Base-by-base conservation (phyloP, 2,113 vertebrate genomes). In the Actenoides lindsayi region DNA sequence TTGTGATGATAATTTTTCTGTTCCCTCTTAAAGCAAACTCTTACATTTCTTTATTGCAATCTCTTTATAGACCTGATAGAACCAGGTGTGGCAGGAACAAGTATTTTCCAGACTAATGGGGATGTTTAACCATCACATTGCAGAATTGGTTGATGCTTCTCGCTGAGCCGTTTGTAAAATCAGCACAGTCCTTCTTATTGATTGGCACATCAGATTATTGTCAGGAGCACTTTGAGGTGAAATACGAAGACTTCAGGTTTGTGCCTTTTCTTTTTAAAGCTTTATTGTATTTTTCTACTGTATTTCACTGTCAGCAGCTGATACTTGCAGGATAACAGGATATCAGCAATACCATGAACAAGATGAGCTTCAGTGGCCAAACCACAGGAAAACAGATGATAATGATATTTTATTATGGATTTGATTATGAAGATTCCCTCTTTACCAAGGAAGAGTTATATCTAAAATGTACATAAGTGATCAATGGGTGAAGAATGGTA, bases 261-360 rank as follows among this genome's bases (percentile, higher is more conserved):
- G 30, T 57, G 18, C 15, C 21, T 71, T 81, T 77, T 37, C 5
- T 70, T 82, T 68, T 67, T 28, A 48, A 77, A 86, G 69, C 41
- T 73, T 44, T 42, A 65, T n/a, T 53, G 18, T 24, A 9, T 42
- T 96, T 85, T 96, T 24, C 71, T 93, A 15, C 81, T 79, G 70
- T 93, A 48, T 94, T 96, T 96, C 62, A 75, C 91, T 98, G 98
- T 97, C 94, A 89, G 90, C 95, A 69, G 42, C 39, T 62, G 96
- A 98, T 93, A 93, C 96, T 82, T 98, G 82, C 57, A 98, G 96
- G 76, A 80, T 98, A 67, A 98, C 96, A 96, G 97, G 97, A 51
- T 83, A 87, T 63, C 91, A 81, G 63, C 97, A 93, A 70, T 97
- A 94, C 92, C 89, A 90, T 42, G 56, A 93, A 42, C 96, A 88